Evolutionary conservation across 2,113 vertebrate genomes (phyloP), one percentile per base, ranked within the genome.

Genomic region (Anoura caudifer): DNA sequence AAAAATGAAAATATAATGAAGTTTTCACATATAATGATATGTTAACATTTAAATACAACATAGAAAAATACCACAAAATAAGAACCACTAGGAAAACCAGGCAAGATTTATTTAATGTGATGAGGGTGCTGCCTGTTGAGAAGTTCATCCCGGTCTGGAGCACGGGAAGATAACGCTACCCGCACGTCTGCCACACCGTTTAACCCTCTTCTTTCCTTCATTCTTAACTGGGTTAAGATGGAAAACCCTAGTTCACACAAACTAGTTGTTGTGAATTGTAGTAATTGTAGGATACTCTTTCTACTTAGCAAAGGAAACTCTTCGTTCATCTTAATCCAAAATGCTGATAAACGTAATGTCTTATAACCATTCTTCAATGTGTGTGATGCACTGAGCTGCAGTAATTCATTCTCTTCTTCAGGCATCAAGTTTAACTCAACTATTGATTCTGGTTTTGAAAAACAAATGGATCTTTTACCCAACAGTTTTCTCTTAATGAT

Each of bases 381-480:
- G 36, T 54, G 85, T 19, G 81, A 97, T 36, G 50, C 95, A 86
- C 84, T 82, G 31, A 93, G 79, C n/a, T 92, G 83, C 36, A 86
- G 2, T 81, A 94, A 88, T 61, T 89, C 90, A 54, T 72, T 93
- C 69, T 93, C 73, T 86, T 95, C 90, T 73, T 91, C 41, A 67
- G 85, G 91, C 13, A 72, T 28, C 67, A 93, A 61, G 22, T 59
- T 86, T 79, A 91, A 88, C 50, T 95, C 77, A 33, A 76, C 59
- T 85, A 56, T 20, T 45, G 47, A 96, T 56, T 86, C 63, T 54
- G 75, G 69, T 43, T 93, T 91, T 0, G 9, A 89, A 95, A 97
- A 89, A 73, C 90, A 96, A 97, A 87, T 22, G 73, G 67, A 50
- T 93, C 72, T 91, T 95, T 95, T 56, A 93, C n/a, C 22, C 54